A percentile compares a stretch with the other conserved stretches of the same genome.
Evolutionary conservation across 1,140 invertebrate species (phyloP).

Genomic region (Eubasilissa regina): DNA sequence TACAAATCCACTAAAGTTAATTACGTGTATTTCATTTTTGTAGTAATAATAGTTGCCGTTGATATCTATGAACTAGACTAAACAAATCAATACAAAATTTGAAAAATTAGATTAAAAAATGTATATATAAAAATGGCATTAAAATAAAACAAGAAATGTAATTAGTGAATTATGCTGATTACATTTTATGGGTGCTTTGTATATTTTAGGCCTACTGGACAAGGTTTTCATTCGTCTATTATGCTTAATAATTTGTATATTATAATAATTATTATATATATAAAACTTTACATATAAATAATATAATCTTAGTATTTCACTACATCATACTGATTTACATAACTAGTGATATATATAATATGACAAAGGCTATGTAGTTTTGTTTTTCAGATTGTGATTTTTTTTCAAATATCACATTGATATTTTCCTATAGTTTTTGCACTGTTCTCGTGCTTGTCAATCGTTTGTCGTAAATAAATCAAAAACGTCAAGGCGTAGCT

Average conservation of each 20-base stretch:
- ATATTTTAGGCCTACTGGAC: conserved; percentile 14
- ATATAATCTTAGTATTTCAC: conserved; percentile 9
- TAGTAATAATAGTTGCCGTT: too few relatives aligned
- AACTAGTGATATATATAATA: neutral
- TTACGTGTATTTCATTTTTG: too few relatives aligned
- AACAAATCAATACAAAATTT: too few relatives aligned
- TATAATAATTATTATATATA: conserved; percentile 10
- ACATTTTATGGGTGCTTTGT: too few relatives aligned
- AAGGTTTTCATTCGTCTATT: conserved; percentile 5
- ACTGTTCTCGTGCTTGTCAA: neutral
- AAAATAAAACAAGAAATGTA: too few relatives aligned
- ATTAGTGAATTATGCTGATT: too few relatives aligned
- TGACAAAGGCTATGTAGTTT: neutral
- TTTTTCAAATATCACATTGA: neutral
- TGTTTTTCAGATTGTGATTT: neutral
- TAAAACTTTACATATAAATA: conserved; percentile 14
- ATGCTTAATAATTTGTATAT: conserved; percentile 5
- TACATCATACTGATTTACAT: neutral
- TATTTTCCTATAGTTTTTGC: neutral
- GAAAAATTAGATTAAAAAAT: too few relatives aligned
- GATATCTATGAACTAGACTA: too few relatives aligned
- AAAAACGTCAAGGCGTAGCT: neutral
- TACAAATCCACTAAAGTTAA: too few relatives aligned
- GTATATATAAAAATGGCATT: too few relatives aligned
- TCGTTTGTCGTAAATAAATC: neutral